phyloP scores from a whole-genome alignment of 1,140 invertebrate genomes.

The Drosophila serrata region DNA sequence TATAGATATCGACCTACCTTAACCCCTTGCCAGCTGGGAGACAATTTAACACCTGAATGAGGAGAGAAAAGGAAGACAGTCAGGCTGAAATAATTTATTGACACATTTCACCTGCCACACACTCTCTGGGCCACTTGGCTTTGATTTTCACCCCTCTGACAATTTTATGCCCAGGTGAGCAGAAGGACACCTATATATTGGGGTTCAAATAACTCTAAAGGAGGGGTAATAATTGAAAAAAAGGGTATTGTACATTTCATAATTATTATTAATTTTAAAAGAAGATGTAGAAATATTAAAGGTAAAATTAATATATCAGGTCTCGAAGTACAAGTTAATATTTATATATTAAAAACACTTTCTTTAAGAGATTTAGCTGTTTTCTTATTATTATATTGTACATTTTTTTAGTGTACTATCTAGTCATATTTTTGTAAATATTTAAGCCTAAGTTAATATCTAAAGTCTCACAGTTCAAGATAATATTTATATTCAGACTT shows the following conservation, averaged over 20 bases:
- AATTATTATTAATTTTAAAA: background rate
- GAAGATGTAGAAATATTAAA: background rate
- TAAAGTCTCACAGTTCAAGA: too few relatives aligned
- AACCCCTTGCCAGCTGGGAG: constrained; percentile 55
- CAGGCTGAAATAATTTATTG: constrained; percentile 71
- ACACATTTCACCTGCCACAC: constrained; percentile 61
- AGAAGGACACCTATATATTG: constrained; percentile 47
- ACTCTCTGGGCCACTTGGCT: constrained; percentile 55
- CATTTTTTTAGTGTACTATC: background rate
- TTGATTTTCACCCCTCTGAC: constrained; percentile 42
- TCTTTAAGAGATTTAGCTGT: background rate
- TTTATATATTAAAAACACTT: background rate
- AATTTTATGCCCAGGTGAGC: constrained; percentile 68
- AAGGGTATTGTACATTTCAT: background rate
- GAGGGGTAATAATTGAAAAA: background rate
- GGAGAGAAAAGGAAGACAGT: constrained; percentile 22
- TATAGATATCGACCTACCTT: constrained; percentile 14
- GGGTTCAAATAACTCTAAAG: constrained; percentile 42
- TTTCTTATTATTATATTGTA: background rate
- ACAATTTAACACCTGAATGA: constrained; percentile 79
- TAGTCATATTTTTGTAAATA: background rate
- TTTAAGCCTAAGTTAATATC: too few relatives aligned
- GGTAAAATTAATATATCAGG: background rate
- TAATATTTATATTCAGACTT: too few relatives aligned
- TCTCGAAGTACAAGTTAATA: background rate